Conservation (phyloP, 2,888 invertebrate species). For the Chironomus riparius region DNA sequence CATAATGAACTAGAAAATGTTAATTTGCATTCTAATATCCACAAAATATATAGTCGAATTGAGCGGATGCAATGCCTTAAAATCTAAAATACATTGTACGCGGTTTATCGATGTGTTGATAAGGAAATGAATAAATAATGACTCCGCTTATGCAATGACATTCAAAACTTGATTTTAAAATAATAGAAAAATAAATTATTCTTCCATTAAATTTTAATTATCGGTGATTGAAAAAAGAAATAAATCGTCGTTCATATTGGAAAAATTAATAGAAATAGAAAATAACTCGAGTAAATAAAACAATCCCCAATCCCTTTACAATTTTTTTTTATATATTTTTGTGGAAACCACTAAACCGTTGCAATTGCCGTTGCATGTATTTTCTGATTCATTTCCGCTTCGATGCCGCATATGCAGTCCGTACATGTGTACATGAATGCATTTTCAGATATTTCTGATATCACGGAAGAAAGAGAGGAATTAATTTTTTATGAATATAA, state of each 20-base stretch:
- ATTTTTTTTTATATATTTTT: neutral
- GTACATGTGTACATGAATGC: neutral
- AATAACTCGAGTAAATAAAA: neutral
- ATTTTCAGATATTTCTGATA: neutral
- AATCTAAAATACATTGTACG: too few species aligned
- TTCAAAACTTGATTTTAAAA: too few species aligned
- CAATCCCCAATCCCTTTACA: neutral
- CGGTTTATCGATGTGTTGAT: too few species aligned
- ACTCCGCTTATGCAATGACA: too few species aligned
- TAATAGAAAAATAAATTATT: too few species aligned
- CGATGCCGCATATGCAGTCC: neutral
- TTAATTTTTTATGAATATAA: conserved; percentile 10
- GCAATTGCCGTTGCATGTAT: conserved; percentile 13
- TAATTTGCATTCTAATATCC: too few species aligned
- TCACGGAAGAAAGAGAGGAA: neutral
- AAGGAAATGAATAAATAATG: too few species aligned
- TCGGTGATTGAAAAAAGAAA: too few species aligned
- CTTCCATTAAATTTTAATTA: too few species aligned
- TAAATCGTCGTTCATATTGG: neutral
- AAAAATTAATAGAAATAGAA: neutral
- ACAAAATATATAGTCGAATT: too few species aligned
- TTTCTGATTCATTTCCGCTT: conserved; percentile 19
- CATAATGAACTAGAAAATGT: too few species aligned
- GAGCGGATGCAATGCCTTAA: too few species aligned
- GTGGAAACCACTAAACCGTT: conserved; percentile 21